Evolutionary conservation across 1,140 invertebrate genomes (phyloP).

Genomic region (Drosophila suzukii): DNA sequence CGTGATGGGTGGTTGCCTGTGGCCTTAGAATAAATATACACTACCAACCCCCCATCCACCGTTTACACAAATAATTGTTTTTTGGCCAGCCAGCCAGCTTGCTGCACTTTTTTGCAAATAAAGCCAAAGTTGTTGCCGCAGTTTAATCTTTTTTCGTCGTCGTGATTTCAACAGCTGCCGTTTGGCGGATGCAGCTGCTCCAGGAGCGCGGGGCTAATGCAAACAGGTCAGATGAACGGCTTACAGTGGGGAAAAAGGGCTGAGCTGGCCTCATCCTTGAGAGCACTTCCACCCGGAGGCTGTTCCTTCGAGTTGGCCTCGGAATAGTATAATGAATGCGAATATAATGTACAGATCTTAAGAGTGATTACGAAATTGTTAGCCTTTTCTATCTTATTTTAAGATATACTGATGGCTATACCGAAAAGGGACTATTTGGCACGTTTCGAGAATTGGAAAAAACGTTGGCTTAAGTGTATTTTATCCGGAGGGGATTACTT

Average conservation of each 20-base stretch:
- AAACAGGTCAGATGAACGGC: conserved; percentile 46
- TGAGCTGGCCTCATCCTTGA: conserved; percentile 4
- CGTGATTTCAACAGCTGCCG: conserved; percentile 47
- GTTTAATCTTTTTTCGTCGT: conserved; percentile 61
- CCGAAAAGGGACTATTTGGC: too few relatives aligned
- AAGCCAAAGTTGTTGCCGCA: conserved; percentile 66
- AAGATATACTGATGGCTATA: too few relatives aligned
- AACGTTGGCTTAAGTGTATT: too few relatives aligned
- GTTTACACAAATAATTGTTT: conserved; percentile 77
- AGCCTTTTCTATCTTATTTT: too few relatives aligned
- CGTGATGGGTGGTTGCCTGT: conserved; percentile 19
- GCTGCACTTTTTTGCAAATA: conserved; percentile 53
- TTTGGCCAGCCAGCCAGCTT: conserved; percentile 59
- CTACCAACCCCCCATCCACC: conserved; percentile 16
- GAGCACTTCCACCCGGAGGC: conserved; percentile 5
- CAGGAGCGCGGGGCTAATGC: conserved; percentile 16
- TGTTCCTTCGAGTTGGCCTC: neutral
- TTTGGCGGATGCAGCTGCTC: conserved; percentile 26
- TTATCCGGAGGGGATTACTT: too few relatives aligned
- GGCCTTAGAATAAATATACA: conserved; percentile 76
- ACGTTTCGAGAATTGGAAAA: too few relatives aligned
- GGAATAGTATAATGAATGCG: neutral
- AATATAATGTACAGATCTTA: neutral
- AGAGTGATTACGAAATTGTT: neutral
- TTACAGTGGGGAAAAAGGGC: conserved; percentile 26